These are phyloP conservation scores for Chaenogobius annularis DNA, from an alignment of 2,113 vertebrate genomes.

Conservation along the genomic window DNA sequence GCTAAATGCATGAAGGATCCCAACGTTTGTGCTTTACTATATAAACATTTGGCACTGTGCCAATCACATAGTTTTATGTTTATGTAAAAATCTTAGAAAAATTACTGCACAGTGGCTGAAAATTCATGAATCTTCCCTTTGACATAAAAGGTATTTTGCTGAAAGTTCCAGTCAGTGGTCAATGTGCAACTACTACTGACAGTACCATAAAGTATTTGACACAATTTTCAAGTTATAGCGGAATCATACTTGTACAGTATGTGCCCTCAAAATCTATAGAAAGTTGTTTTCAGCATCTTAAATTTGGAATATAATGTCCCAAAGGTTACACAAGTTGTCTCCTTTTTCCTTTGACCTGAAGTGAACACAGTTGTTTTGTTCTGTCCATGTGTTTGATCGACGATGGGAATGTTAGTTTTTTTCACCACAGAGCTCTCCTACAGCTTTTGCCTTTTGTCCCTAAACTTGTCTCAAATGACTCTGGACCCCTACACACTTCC, in stretches of 20 bases:
- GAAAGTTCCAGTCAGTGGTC: too few species aligned
- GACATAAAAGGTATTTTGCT: too few species aligned
- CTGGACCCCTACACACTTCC: conserved; percentile 9
- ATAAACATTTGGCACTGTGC: background rate
- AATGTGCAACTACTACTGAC: too few species aligned
- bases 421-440: conserved; percentile 10
- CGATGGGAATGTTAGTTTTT: conserved; percentile 28
- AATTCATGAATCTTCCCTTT: background rate
- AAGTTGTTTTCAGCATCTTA: too few species aligned
- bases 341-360: background rate
- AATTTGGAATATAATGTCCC: too few species aligned
- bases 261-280: too few species aligned
- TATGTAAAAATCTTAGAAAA: background rate
- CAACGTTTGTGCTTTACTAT: background rate
- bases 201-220: background rate
- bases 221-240: too few species aligned
- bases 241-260: too few species aligned
- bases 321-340: background rate
- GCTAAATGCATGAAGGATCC: background rate
- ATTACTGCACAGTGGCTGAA: background rate
- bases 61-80: background rate
- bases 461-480: conserved; percentile 47
- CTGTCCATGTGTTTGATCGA: background rate
- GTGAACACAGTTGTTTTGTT: conserved; percentile 2
- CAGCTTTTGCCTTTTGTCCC: background rate